These are phyloP conservation scores for Tribolium madens DNA, from an alignment of 1,140 invertebrate genomes.

Conservation along the genomic window DNA sequence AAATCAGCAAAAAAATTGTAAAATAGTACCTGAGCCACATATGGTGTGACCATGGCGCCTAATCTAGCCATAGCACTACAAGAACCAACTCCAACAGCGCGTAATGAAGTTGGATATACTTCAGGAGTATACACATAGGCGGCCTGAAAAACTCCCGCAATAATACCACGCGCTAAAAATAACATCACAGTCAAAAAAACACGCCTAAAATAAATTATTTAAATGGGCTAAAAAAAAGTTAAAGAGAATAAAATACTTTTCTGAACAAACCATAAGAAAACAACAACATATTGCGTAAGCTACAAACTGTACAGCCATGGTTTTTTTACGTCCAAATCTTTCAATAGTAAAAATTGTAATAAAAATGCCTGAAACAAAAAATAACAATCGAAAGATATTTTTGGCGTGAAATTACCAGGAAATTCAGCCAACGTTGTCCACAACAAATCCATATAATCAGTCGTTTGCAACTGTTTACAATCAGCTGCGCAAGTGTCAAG, in stretches of 20 bases:
- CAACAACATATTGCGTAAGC: constrained; percentile 87
- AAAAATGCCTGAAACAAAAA: constrained; percentile 81
- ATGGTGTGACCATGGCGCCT: constrained; percentile 93
- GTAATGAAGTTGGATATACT: constrained; percentile 91
- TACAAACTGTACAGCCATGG: constrained; percentile 94
- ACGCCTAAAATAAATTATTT: constrained; percentile 70
- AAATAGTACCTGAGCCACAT: constrained; percentile 94
- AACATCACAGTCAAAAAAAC: constrained; percentile 85
- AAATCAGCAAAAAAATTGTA: not conserved
- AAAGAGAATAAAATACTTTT: constrained; percentile 77
- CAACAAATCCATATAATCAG: constrained; percentile 92
- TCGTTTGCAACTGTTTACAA: constrained; percentile 82
- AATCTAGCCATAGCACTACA: constrained; percentile 92
- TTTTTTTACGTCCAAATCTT: constrained; percentile 89
- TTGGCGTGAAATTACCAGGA: constrained; percentile 73
- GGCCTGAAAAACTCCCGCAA: constrained; percentile 94
- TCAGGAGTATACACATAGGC: constrained; percentile 97
- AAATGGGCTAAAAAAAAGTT: not conserved
- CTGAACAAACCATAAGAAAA: constrained; percentile 81
- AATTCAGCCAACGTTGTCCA: constrained; percentile 97
- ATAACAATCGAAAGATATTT: no score
- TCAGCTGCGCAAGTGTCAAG: constrained; percentile 75
- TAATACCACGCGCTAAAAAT: constrained; percentile 91
- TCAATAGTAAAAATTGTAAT: constrained; percentile 94
- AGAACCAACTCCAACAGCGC: constrained; percentile 89